Conservation (phyloP, 2,797 vertebrate species). For the Limosa lapponica region DNA sequence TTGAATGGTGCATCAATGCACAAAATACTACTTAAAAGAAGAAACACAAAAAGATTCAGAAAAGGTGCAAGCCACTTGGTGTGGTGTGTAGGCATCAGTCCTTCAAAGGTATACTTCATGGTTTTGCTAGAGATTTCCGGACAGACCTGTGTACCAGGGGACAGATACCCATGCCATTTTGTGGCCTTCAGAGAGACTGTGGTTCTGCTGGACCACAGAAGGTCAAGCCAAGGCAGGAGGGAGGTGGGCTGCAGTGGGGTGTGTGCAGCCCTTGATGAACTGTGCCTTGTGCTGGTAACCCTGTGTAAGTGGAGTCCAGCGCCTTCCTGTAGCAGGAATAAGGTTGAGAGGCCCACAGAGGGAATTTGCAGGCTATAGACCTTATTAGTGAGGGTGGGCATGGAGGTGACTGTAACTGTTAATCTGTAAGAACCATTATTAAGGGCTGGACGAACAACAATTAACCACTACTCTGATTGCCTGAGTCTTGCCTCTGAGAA, state of each 20-base stretch:
- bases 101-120: background rate
- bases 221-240: background rate
- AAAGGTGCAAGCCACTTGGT: background rate
- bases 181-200: too few species aligned
- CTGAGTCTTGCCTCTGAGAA: background rate
- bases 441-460: background rate
- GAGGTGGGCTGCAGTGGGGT: accelerated
- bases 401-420: background rate
- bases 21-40: background rate
- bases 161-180: background rate
- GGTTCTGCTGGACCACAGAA: background rate
- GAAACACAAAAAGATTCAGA: background rate
- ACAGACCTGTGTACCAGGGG: accelerated
- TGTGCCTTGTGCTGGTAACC: background rate
- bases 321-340: accelerated
- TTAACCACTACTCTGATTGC: background rate
- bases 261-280: accelerated
- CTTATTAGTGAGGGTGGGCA: background rate
- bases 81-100: background rate
- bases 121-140: background rate
- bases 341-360: background rate
- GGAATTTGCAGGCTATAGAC: background rate
- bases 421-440: background rate
- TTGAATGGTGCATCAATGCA: background rate
- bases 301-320: accelerated